phyloP scores from a whole-genome alignment of 2,888 invertebrate genomes.

The Arctia plantaginis region DNA sequence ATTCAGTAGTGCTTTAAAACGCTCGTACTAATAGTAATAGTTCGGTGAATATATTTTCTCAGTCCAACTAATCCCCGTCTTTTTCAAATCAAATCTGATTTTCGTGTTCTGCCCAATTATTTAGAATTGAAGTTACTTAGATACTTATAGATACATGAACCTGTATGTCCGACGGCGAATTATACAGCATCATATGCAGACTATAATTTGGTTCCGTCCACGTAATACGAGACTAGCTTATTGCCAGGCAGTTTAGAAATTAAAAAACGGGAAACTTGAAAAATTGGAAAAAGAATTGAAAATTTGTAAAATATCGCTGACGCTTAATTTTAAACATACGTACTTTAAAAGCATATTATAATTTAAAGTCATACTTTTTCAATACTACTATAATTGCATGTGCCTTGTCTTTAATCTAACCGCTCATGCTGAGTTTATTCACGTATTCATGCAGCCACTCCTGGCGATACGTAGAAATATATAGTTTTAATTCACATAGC shows the following conservation, averaged over 20 bases:
- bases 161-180: neutral
- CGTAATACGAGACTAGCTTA: neutral
- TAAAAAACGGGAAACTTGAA: neutral
- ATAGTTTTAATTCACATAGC: conserved; percentile 3
- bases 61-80: neutral
- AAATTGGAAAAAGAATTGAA: no score
- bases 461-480: neutral
- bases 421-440: neutral
- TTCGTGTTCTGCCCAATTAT: neutral
- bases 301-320: neutral
- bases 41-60: neutral
- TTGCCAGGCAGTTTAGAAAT: neutral
- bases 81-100: neutral
- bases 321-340: neutral
- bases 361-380: neutral
- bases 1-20: no score
- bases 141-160: neutral
- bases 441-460: conserved; percentile 6
- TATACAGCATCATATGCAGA: neutral
- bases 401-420: conserved; percentile 1
- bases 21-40: no score
- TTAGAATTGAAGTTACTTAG: neutral
- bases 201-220: neutral
- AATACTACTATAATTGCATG: conserved; percentile 8
- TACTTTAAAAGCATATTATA: neutral